These are phyloP conservation scores for Drosophila nikananu DNA, from an alignment of 1,140 invertebrate genomes.

Conservation along the genomic window DNA sequence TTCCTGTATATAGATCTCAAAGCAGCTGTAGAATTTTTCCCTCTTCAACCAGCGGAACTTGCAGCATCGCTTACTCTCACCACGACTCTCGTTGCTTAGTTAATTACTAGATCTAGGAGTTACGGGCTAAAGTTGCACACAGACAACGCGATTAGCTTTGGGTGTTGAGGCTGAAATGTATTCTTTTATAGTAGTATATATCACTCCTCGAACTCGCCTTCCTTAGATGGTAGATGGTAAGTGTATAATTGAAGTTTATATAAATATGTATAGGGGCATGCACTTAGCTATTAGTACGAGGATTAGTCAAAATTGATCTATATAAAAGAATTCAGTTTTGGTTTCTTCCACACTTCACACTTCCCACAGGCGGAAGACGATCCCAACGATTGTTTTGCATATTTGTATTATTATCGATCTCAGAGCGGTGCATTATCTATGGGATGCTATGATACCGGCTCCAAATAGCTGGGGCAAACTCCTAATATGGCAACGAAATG, in stretches of 20 bases:
- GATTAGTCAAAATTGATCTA: constrained; percentile 48
- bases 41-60: neutral
- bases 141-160: constrained; percentile 8
- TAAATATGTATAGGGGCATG: constrained; percentile 41
- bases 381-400: constrained; percentile 70
- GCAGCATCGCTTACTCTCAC: neutral
- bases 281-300: constrained; percentile 36
- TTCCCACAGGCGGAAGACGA: constrained; percentile 54
- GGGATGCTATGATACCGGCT: constrained; percentile 11
- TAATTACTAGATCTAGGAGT: constrained; percentile 10
- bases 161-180: neutral
- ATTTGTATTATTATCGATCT: constrained; percentile 12
- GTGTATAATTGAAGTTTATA: constrained; percentile 51
- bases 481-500: constrained; percentile 9
- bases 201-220: neutral
- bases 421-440: constrained; percentile 2
- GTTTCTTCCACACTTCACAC: constrained; percentile 17
- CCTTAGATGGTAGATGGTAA: constrained; percentile 7
- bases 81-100: neutral
- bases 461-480: neutral
- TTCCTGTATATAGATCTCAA: constrained; percentile 39
- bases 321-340: constrained; percentile 33
- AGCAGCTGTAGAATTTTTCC: constrained; percentile 7
- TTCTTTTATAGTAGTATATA: neutral
- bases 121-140: constrained; percentile 22